phyloP scores from a whole-genome alignment of 2,888 invertebrate species.

The Pollenia angustigena region DNA sequence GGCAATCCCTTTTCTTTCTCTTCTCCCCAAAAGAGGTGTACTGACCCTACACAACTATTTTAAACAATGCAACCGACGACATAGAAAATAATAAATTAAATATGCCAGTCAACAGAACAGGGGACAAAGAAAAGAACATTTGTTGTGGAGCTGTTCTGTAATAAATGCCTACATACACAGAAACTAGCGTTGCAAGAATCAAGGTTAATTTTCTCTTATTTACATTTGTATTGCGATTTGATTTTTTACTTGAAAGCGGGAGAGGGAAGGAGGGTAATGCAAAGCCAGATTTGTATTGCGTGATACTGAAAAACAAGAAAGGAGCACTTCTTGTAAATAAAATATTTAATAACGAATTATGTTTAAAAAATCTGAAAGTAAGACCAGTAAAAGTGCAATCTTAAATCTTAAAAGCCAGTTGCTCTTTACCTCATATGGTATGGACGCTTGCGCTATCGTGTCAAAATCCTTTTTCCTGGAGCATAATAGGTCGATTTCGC shows the following conservation, averaged over 20 bases:
- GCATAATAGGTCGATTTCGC: too few species aligned
- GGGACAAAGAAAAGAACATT: conserved; percentile 24
- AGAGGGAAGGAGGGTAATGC: neutral
- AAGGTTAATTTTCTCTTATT: conserved; percentile 53
- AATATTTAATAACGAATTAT: neutral
- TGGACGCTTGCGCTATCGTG: too few species aligned
- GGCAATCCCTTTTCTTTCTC: neutral
- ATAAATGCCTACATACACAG: conserved; percentile 5
- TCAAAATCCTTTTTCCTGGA: too few species aligned
- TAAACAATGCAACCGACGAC: neutral
- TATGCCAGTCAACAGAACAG: neutral
- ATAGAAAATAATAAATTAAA: conserved; percentile 11
- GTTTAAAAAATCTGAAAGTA: too few species aligned
- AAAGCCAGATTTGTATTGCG: neutral
- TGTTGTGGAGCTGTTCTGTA: conserved; percentile 20
- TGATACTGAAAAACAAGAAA: conserved; percentile 2
- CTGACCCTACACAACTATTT: neutral
- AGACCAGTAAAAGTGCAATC: too few species aligned
- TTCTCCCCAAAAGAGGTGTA: neutral
- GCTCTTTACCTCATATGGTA: too few species aligned
- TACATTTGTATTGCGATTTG: conserved; percentile 9
- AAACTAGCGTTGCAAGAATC: conserved; percentile 16
- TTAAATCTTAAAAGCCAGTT: too few species aligned
- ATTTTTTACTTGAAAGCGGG: neutral
- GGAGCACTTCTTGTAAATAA: neutral